Evolutionary conservation across 2,888 invertebrate genomes (phyloP).

Genomic region (Drosophila nr. fundita): DNA sequence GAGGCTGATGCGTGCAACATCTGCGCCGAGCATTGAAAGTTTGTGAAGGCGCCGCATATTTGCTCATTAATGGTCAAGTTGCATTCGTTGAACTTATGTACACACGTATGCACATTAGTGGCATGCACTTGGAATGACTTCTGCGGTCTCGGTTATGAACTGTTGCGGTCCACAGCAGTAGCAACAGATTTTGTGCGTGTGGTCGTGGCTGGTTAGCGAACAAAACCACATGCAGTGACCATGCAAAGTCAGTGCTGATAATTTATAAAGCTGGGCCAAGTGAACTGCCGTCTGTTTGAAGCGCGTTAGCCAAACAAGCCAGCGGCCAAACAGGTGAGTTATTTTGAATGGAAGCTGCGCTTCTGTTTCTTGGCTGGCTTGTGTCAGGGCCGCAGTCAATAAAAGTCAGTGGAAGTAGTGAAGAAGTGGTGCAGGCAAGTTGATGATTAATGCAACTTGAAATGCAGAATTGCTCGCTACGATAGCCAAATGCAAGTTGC

Average conservation of each 20-base stretch:
- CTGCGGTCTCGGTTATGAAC: slow-evolving; percentile 73
- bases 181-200: slow-evolving; percentile 25
- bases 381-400: slow-evolving; percentile 56
- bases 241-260: slow-evolving; percentile 73
- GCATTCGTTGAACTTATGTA: slow-evolving; percentile 48
- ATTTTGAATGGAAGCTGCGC: background rate
- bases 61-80: slow-evolving; percentile 33
- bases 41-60: slow-evolving; percentile 18
- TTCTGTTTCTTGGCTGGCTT: slow-evolving; percentile 1
- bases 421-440: slow-evolving; percentile 63
- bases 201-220: slow-evolving; percentile 26
- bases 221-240: slow-evolving; percentile 66
- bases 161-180: slow-evolving; percentile 54
- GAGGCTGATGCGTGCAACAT: slow-evolving; percentile 8
- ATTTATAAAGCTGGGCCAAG: slow-evolving; percentile 70
- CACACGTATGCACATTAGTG: slow-evolving; percentile 30
- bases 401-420: slow-evolving; percentile 65
- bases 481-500: slow-evolving; percentile 59
- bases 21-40: slow-evolving; percentile 4
- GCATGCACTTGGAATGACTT: slow-evolving; percentile 71
- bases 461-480: slow-evolving; percentile 54
- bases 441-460: slow-evolving; percentile 76
- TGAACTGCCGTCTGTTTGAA: slow-evolving; percentile 75
- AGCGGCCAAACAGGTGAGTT: slow-evolving; percentile 30
- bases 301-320: slow-evolving; percentile 63